Evolutionary conservation across 2,113 vertebrate genomes (phyloP).

Genomic region (Fukomys damarensis): DNA sequence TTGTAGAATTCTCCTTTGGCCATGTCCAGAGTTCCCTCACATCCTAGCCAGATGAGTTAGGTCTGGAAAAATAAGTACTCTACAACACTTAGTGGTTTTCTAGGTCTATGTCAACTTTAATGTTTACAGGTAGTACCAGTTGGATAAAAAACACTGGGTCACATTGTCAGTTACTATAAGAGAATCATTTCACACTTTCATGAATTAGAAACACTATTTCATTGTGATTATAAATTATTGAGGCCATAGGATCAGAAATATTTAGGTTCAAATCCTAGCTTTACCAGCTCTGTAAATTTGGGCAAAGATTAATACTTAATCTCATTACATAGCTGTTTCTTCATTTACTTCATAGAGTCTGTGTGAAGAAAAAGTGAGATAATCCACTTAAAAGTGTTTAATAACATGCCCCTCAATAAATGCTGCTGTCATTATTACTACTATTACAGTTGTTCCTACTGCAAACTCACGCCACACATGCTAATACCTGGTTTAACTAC

Average conservation of each 20-base stretch:
- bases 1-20: slow-evolving; percentile 71
- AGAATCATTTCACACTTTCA: not conserved
- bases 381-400: not conserved
- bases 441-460: not conserved
- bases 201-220: slow-evolving; percentile 2
- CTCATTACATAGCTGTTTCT: not conserved
- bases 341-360: not conserved
- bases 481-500: not conserved
- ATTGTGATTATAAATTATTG: slow-evolving; percentile 27
- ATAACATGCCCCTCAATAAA: not conserved
- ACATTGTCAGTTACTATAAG: not conserved
- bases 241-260: not conserved
- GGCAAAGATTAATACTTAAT: not conserved
- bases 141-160: not conserved
- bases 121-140: not conserved
- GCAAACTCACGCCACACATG: not conserved
- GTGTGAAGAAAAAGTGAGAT: not conserved
- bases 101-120: not conserved
- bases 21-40: slow-evolving; percentile 27
- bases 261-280: slow-evolving; percentile 22
- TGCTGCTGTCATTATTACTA: not conserved
- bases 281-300: not conserved
- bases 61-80: slow-evolving; percentile 17
- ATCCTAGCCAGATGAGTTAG: slow-evolving; percentile 50
- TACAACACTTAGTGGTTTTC: slow-evolving; percentile 21